These are phyloP conservation scores for Tokudaia tokunoshimensis DNA, from an alignment of 2,797 vertebrate species.

Conservation along the genomic window DNA sequence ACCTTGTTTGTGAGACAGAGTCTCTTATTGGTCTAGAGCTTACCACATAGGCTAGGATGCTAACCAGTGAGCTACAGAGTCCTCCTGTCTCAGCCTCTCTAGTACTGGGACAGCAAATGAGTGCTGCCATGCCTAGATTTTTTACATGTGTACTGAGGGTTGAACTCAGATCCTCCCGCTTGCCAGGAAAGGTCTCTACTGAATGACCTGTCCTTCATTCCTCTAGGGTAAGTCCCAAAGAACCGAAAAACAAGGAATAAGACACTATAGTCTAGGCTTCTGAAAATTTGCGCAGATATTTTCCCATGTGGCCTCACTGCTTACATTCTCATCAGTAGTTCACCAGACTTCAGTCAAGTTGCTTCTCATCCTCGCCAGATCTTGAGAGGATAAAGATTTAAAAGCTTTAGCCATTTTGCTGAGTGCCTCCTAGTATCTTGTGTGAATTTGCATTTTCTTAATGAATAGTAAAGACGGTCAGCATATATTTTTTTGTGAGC, in stretches of 20 bases:
- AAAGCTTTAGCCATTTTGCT: not conserved
- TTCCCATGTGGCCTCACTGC: not conserved
- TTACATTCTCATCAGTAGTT: not conserved
- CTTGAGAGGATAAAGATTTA: not conserved
- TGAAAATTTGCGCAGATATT: not conserved
- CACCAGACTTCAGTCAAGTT: not conserved
- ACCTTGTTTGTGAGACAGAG: not conserved
- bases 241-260: not conserved
- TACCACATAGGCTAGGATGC: not conserved
- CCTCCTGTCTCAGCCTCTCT: not conserved
- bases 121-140: not conserved
- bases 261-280: not conserved
- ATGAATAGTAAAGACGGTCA: not conserved
- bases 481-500: not conserved
- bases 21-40: not conserved
- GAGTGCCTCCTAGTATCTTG: not conserved
- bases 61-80: not conserved
- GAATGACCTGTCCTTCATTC: not conserved
- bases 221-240: not conserved
- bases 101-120: not conserved
- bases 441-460: not conserved
- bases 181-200: not conserved
- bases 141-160: no score
- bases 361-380: not conserved
- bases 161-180: not conserved